phyloP scores from a whole-genome alignment of 1,140 invertebrate genomes.

The Ceratitis capitata region DNA sequence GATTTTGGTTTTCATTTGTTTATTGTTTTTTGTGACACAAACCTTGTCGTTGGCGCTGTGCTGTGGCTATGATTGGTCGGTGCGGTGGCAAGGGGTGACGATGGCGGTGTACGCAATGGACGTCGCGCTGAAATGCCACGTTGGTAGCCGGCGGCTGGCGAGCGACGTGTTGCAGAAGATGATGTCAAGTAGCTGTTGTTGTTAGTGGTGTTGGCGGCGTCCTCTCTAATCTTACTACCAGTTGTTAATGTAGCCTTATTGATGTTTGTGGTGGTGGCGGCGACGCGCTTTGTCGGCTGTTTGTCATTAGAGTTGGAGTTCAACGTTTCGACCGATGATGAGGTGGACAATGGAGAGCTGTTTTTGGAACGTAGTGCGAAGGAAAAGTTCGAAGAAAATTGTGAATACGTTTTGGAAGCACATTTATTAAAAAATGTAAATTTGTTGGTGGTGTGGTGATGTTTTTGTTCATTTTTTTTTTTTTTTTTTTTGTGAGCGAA shows the following conservation, averaged over 20 bases:
- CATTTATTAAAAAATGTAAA: background rate
- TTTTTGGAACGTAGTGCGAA: constrained; percentile 13
- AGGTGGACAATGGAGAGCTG: constrained; percentile 1
- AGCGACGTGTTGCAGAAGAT: constrained; percentile 49
- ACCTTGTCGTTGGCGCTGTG: constrained; percentile 57
- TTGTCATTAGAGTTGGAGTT: background rate
- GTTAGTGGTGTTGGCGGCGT: constrained; percentile 43
- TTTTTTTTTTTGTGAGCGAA: background rate
- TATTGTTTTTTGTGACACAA: constrained; percentile 51
- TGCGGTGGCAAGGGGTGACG: constrained; percentile 60
- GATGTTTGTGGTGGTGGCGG: constrained; percentile 11
- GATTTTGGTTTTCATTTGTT: constrained; percentile 17
- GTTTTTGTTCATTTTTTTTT: background rate
- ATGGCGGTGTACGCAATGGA: constrained; percentile 59
- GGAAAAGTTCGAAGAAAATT: constrained; percentile 20
- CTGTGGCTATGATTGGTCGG: constrained; percentile 51
- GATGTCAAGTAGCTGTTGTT: constrained; percentile 52
- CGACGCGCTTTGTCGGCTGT: background rate
- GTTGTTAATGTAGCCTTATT: constrained; percentile 42
- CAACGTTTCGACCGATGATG: background rate
- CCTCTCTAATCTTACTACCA: constrained; percentile 43
- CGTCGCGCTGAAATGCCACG: constrained; percentile 52
- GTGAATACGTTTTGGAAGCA: background rate
- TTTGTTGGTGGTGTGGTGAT: background rate
- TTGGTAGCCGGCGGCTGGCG: constrained; percentile 49